A percentile compares a stretch with the other conserved stretches of the same genome.
Evolutionary conservation across 2,113 vertebrate species (phyloP).

Genomic region (Desmodus rotundus): DNA sequence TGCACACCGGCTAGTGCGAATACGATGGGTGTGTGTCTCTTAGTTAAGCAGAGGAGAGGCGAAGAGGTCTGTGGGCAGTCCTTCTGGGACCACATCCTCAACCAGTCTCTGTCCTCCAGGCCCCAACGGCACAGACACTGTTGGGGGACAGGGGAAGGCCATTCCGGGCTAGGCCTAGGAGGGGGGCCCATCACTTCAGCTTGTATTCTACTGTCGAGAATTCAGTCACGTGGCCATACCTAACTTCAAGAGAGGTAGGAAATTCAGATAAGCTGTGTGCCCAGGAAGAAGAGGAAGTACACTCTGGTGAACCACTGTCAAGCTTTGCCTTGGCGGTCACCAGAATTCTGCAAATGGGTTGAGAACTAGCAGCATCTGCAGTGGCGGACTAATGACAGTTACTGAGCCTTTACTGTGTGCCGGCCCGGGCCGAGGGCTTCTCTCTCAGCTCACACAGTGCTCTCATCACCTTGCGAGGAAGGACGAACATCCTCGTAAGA

Average conservation of each 20-base stretch:
- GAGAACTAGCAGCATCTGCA: fast-evolving
- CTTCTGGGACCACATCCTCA: not conserved
- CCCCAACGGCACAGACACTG: not conserved
- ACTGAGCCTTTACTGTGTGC: not conserved
- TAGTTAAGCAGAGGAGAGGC: too few relatives aligned
- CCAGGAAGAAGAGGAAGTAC: not conserved
- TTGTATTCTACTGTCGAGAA: not conserved
- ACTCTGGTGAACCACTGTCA: not conserved
- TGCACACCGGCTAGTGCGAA: too few relatives aligned
- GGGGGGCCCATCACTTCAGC: too few relatives aligned
- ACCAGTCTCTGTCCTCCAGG: not conserved
- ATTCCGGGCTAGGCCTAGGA: not conserved
- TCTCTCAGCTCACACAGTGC: not conserved
- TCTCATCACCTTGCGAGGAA: not conserved
- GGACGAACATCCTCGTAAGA: not conserved
- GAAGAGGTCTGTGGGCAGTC: not conserved
- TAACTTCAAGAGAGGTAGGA: not conserved
- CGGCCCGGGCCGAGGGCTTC: too few relatives aligned
- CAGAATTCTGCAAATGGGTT: not conserved
- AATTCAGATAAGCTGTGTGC: not conserved
- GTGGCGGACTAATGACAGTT: fast-evolving
- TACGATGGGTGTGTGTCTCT: too few relatives aligned
- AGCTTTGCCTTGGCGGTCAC: not conserved
- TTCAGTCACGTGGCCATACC: not conserved
- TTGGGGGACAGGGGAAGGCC: too few relatives aligned